Evolutionary conservation across 2,113 vertebrate genomes (phyloP).

Genomic region (Rhabdornis inornatus): DNA sequence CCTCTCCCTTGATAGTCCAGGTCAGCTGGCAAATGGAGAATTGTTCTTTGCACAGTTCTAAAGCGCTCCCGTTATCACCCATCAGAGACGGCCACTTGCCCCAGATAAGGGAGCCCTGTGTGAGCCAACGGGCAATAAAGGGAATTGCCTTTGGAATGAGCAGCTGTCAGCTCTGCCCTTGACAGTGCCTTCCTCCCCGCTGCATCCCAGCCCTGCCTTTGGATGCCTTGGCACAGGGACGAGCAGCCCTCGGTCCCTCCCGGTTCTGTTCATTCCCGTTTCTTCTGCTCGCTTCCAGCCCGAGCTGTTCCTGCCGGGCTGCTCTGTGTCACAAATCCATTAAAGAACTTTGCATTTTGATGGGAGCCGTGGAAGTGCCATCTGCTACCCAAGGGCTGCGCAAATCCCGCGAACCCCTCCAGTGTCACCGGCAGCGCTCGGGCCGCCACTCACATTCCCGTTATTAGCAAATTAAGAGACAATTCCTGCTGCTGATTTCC

Average conservation of each 20-base stretch:
- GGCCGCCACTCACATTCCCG: constrained; percentile 27
- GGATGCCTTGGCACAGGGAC: not conserved
- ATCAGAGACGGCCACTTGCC: constrained; percentile 16
- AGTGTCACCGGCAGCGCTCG: constrained; percentile 32
- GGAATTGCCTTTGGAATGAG: not conserved
- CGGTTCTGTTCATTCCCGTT: not conserved
- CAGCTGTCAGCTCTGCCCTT: constrained; percentile 22
- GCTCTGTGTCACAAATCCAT: constrained; percentile 53
- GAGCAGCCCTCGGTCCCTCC: not conserved
- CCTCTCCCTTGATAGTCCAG: constrained; percentile 44
- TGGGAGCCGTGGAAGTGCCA: constrained; percentile 28
- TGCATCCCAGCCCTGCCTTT: not conserved
- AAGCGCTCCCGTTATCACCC: constrained; percentile 29
- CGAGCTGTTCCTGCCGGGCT: not conserved
- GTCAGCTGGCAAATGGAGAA: constrained; percentile 57
- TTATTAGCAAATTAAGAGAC: constrained; percentile 74
- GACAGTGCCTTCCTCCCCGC: not conserved
- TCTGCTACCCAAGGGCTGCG: constrained; percentile 64
- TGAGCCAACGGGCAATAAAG: constrained; percentile 27
- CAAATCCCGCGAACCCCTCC: constrained; percentile 50
- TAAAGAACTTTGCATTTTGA: constrained; percentile 58
- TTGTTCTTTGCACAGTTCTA: constrained; percentile 14
- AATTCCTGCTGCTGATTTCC: constrained; percentile 56
- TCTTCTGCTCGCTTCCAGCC: not conserved
- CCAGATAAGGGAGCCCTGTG: constrained; percentile 19